Conservation (phyloP, 2,888 invertebrate species). For the Caenorhabditis afra region DNA sequence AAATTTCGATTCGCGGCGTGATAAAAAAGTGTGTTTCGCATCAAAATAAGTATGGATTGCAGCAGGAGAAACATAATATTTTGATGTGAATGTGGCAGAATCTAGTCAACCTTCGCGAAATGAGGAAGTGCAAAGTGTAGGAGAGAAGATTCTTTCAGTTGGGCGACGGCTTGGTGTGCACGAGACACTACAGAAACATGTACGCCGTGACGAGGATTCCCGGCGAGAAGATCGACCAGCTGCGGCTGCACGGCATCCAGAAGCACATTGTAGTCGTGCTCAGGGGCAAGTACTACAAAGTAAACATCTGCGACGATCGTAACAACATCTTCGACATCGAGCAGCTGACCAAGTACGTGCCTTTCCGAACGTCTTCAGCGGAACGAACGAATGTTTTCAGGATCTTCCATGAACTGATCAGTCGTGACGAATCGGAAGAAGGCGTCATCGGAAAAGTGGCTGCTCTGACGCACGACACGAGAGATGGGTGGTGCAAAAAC, state of each 20-base stretch:
- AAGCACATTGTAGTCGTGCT: constrained; percentile 69
- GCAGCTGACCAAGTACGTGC: constrained; percentile 65
- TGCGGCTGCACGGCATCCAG: constrained; percentile 66
- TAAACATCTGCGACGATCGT: constrained; percentile 70
- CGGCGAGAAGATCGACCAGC: constrained; percentile 68
- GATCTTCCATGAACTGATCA: constrained; percentile 73
- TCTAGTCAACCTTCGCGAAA: not conserved
- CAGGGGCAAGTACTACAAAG: constrained; percentile 72
- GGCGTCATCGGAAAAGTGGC: constrained; percentile 64
- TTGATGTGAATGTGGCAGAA: no score
- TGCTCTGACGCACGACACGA: constrained; percentile 72
- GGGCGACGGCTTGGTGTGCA: constrained; percentile 75
- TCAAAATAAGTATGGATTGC: not conserved
- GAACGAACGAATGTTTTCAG: no score
- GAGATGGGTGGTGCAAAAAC: constrained; percentile 73
- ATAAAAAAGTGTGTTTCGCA: constrained; percentile 4
- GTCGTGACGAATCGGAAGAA: constrained; percentile 65
- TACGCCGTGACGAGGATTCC: constrained; percentile 72
- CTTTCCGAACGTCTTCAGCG: not conserved
- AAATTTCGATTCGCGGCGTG: not conserved
- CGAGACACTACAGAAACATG: constrained; percentile 76
- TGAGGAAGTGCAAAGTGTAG: not conserved
- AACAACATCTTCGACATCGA: constrained; percentile 63
- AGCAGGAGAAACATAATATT: no score
- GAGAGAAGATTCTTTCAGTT: constrained; percentile 55